Evolutionary conservation across 2,797 vertebrate genomes (phyloP).

Genomic region (Antennarius maculatus): DNA sequence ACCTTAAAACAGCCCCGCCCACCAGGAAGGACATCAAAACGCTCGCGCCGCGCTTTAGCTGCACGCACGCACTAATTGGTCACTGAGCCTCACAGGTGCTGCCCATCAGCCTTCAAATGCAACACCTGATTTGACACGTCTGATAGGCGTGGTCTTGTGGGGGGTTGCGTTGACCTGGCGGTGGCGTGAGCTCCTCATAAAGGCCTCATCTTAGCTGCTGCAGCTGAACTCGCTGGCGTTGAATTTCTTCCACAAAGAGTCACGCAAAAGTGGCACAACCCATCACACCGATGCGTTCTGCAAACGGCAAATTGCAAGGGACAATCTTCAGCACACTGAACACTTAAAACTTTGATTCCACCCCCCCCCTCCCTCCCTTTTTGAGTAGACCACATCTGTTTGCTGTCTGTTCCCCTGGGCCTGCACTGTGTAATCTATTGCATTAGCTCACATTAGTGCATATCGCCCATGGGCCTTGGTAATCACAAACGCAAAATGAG

Average conservation of each 20-base stretch:
- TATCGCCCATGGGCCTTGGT: constrained; percentile 86
- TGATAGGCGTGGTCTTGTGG: background rate
- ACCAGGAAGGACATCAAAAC: no score
- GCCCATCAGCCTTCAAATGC: constrained; percentile 12
- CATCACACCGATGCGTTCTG: constrained; percentile 53
- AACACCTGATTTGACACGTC: constrained; percentile 23
- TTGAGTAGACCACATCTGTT: constrained; percentile 82
- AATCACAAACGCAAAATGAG: constrained; percentile 88
- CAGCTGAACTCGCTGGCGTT: constrained; percentile 26
- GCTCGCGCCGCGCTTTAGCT: background rate
- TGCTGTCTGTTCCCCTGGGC: constrained; percentile 79
- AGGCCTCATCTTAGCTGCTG: background rate
- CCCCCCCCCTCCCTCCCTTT: constrained; percentile 31
- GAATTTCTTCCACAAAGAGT: constrained; percentile 23
- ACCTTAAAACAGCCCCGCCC: background rate
- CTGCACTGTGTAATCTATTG: constrained; percentile 87
- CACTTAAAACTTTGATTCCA: constrained; percentile 72
- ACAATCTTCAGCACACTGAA: constrained; percentile 79
- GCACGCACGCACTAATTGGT: constrained; percentile 11
- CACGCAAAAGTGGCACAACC: constrained; percentile 52
- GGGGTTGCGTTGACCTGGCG: no score
- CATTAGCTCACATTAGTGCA: constrained; percentile 91
- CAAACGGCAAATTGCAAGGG: constrained; percentile 71
- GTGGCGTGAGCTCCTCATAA: background rate
- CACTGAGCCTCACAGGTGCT: constrained; percentile 45